Conservation (phyloP, 1,140 invertebrate species). For the Micrasema minimum region DNA sequence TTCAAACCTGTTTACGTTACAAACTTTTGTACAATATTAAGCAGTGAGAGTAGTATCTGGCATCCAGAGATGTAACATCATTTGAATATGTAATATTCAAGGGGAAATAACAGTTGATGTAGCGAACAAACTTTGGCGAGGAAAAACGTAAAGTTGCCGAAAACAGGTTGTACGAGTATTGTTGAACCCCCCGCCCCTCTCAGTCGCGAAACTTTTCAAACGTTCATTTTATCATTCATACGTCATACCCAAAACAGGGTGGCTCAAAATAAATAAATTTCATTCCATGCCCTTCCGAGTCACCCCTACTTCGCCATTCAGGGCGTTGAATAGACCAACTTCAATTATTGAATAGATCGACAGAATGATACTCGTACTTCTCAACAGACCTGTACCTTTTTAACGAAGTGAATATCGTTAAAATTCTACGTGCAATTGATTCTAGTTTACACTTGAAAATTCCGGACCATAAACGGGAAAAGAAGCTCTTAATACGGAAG, state of each 20-base stretch:
- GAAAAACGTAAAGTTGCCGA: constrained; percentile 39
- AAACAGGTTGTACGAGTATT: constrained; percentile 41
- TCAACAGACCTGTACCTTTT: no score
- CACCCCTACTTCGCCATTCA: constrained; percentile 13
- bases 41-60: constrained; percentile 6
- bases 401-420: no score
- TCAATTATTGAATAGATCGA: constrained; percentile 30
- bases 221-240: constrained; percentile 54
- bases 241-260: constrained; percentile 46
- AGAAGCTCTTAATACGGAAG: no score
- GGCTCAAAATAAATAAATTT: constrained; percentile 53
- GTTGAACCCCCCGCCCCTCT: constrained; percentile 16
- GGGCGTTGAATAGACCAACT: constrained; percentile 37
- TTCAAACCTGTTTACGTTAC: constrained; percentile 6
- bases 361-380: not conserved
- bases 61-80: constrained; percentile 37
- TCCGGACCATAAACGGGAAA: no score
- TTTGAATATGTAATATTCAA: constrained; percentile 33
- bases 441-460: no score
- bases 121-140: constrained; percentile 35
- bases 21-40: constrained; percentile 1
- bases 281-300: constrained; percentile 15
- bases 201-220: constrained; percentile 32
- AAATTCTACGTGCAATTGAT: no score
- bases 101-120: constrained; percentile 39